Evolutionary conservation across 2,113 vertebrate species (phyloP).

Genomic region (Geococcyx californianus): DNA sequence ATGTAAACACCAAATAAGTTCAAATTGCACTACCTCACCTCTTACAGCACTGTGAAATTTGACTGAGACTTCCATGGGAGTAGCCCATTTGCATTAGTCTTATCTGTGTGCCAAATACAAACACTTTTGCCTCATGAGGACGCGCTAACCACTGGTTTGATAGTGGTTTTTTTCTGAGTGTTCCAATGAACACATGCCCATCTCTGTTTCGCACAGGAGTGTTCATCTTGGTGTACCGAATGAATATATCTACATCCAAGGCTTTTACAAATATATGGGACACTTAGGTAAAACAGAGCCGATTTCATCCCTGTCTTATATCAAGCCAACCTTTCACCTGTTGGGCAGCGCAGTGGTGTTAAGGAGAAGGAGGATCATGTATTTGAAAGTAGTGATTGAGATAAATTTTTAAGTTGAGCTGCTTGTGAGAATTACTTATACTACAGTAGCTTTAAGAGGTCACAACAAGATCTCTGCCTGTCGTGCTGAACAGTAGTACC

Average conservation of each 20-base stretch:
- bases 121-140: background rate
- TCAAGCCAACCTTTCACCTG: background rate
- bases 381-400: background rate
- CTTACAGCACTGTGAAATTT: constrained; percentile 9
- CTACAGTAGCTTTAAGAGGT: background rate
- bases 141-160: background rate
- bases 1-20: background rate
- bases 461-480: background rate
- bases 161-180: background rate
- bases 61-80: background rate
- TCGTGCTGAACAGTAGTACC: background rate
- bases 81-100: background rate
- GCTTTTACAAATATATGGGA: background rate
- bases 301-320: background rate
- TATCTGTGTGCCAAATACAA: background rate
- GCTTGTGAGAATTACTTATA: background rate
- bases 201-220: background rate
- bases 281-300: background rate
- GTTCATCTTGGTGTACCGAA: background rate
- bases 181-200: background rate
- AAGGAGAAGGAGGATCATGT: background rate
- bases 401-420: background rate
- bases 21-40: background rate
- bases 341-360: background rate
- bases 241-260: background rate